Evolutionary conservation across 2,888 invertebrate species (phyloP).

Genomic region (Amphiduros pacificus): DNA sequence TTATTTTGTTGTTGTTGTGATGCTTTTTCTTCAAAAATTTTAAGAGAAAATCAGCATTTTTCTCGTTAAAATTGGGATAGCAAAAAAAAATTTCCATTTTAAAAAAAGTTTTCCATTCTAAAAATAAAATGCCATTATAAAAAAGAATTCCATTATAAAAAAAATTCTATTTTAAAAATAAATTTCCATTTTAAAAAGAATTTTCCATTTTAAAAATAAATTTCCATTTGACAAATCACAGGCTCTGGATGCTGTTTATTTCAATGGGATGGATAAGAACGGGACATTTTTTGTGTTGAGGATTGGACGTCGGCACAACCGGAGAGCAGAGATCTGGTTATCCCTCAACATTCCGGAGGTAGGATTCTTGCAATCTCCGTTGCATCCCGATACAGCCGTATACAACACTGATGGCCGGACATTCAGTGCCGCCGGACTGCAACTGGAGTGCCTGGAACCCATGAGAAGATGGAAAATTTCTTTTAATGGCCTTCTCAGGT

Average conservation of each 20-base stretch:
- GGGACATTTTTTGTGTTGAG: constrained; percentile 23
- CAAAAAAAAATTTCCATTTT: no score
- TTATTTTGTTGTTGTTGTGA: no score
- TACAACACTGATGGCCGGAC: constrained; percentile 47
- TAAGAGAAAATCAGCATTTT: no score
- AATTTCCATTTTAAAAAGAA: no score
- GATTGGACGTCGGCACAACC: constrained; percentile 58
- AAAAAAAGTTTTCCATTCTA: no score
- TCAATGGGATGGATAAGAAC: constrained; percentile 20
- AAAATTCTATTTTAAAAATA: no score
- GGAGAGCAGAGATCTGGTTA: constrained; percentile 66
- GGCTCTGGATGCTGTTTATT: constrained; percentile 27
- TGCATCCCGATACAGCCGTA: constrained; percentile 65
- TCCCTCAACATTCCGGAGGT: constrained; percentile 48
- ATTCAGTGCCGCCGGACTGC: constrained; percentile 60
- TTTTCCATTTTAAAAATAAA: no score
- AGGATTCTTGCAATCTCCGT: constrained; percentile 63
- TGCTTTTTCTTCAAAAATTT: no score
- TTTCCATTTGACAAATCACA: no score
- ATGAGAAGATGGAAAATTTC: constrained; percentile 68
- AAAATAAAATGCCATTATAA: no score
- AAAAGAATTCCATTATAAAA: no score
- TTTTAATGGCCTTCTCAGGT: constrained; percentile 71
- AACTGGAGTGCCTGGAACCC: constrained; percentile 68
- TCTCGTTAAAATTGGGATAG: no score